Base-by-base conservation (phyloP, 2,113 vertebrate genomes). In the Paralichthys olivaceus region DNA sequence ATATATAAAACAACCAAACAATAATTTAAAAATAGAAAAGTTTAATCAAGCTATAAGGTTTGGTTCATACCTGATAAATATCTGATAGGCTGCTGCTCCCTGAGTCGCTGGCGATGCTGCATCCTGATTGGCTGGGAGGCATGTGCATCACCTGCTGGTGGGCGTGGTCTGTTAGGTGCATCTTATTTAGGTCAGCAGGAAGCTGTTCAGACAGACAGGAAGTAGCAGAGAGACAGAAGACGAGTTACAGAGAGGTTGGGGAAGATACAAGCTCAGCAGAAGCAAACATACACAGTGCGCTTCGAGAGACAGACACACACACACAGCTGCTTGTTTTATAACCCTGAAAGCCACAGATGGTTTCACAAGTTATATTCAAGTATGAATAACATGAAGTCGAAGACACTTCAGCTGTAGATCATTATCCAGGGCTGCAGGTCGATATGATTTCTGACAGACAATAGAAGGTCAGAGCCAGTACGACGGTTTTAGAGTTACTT, bases 81-180 rank as follows among this genome's bases (percentile, higher is more conserved):
- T 99, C 97, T n/a, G 98, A 99, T 0, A 99, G 93, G 89, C 98
- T 99, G 94, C 98, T 99, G 92, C 97, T 99, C 76, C 97, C 97
- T 4, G 98, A 99, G 84, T 99, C 98, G 63, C 97, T 99, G 87
- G 97, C 96, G 37, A 99, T 98, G 82, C 98, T 99, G 89, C 98
- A 97, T 53, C 96, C 97, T 12, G 98, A 99, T 86, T 98, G 98
- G 94, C 98, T 99, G 9, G 96, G 95, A 40, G 97, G 93, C 80
- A 98, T 95, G 2, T 96, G 96, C 32, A 95, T 94, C 94, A 96
- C 95, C 93, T 96, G 96, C 32, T 95, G 95, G 75, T 97, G 96
- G 89, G 96, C 93, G 75, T 92, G 96, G 90, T 99, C 98, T 2
- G 96, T 95, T 63, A 99, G 95, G 70, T 99, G 98, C 96, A 99